Base-by-base conservation (phyloP, 2,888 invertebrate species). In the Catocala sponsa region DNA sequence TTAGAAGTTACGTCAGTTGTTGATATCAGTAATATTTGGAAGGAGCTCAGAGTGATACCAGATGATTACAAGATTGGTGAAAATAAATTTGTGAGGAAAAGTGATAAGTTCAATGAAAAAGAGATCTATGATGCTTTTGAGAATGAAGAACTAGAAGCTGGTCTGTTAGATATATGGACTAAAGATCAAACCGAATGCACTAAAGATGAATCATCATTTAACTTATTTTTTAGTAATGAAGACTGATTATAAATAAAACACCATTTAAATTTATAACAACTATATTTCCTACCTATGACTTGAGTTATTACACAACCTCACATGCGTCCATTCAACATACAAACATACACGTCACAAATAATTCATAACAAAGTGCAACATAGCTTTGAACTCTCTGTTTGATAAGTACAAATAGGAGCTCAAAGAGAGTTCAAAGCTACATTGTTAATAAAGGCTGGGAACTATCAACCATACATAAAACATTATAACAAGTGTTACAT, bases 201-300 rank as follows among this genome's bases (percentile, higher is more conserved):
- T 0, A 66, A 67, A 12, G 59, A 80, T 13, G 67, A 74, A 49
- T 79, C 80, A 5, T 63, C 66, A 4, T 65, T 76, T 13, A 63
- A 32, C 46, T 70, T 74, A 58, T 78, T 78, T 59, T 79, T 79
- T 55, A 32, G 70, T 12, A 79, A 81, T 6, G 72, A 68, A 42
- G 55, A 74, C 79, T 48, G 43, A 63, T 54, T 59, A 2, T n/a
- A 74, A 87, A 85, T 87, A 81, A 90, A 89, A 90, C 76, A 79
- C 65, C n/a, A 49, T 65, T 65, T 78, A 79, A 80, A 73, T 77
- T 75, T 82, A 86, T 89, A 89, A 88, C 87, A 86, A 85, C 90
- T 91, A 89, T 92, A 91, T 88, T 92, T 87, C 84, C 90, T 92
- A 89, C 82, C 86, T 91, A 90, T 88, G 87, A 89, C 87, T 81